Conservation (phyloP, 2,113 vertebrate species). For the Clarias macrocephalus region DNA sequence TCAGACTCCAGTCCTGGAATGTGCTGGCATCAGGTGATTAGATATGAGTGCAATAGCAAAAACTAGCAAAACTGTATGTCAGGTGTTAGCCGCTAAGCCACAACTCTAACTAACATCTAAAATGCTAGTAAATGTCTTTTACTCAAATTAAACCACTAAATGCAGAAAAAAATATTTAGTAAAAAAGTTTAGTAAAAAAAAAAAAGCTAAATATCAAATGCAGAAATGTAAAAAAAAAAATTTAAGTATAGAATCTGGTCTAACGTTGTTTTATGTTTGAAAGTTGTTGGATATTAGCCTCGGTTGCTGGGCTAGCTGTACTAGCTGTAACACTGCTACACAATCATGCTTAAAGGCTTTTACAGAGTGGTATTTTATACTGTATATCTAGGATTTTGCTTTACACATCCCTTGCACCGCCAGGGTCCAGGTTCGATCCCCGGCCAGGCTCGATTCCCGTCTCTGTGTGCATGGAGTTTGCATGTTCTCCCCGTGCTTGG, state of each 20-base stretch:
- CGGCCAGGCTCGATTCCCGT: too few relatives aligned
- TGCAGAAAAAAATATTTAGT: background rate
- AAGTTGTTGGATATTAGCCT: background rate
- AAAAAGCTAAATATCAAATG: too few relatives aligned
- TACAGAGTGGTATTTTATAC: background rate
- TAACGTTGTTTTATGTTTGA: background rate
- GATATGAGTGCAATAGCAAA: background rate
- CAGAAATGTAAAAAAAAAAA: too few relatives aligned
- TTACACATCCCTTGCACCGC: background rate
- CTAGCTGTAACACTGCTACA: background rate
- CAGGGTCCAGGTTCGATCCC: too few relatives aligned
- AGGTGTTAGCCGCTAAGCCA: background rate
- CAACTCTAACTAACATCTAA: background rate
- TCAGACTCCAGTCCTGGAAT: background rate
- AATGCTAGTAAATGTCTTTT: background rate
- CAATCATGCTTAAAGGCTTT: background rate
- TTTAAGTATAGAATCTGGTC: background rate
- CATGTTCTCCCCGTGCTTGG: too few relatives aligned
- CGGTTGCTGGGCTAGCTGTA: background rate
- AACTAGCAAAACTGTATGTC: background rate
- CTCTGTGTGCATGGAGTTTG: too few relatives aligned
- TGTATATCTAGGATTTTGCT: background rate
- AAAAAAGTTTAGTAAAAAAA: too few relatives aligned
- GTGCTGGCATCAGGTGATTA: too few relatives aligned
- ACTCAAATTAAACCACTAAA: background rate